Base-by-base conservation (phyloP, 2,797 vertebrate genomes). In the Mormyrops attenuatus region DNA sequence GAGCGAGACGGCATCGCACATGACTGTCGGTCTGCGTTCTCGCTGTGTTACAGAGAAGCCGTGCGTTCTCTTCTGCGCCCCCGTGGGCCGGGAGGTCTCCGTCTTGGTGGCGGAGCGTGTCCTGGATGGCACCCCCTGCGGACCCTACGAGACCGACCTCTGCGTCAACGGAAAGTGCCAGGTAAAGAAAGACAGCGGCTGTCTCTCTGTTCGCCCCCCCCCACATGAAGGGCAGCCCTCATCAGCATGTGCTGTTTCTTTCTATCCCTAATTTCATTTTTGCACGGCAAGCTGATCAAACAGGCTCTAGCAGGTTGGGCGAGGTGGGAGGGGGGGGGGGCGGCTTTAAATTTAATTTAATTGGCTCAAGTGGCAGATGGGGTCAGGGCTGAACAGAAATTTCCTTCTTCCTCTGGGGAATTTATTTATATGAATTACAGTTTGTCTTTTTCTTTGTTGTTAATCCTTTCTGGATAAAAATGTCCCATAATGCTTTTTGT, bases 151-250 rank as follows among this genome's bases (percentile, higher is more conserved):
- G 94, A 95, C 95, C 0, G 98, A 99, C 93, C 96, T 99, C 92
- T 99, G 98, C 92, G 97, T 99, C 49, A 97, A 97, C 26, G 98
- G 98, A 93, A 97, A 95, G 92, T 99, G 98, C 95, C 97, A 99
- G 98, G 98, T 99, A 94, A 90, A 90, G 92, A 44, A 7, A 9
- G 1, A 7, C 4, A 3, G 13, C 8, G 38, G 26, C 66, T 5
- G 26, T 11, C 20, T n/a, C n/a, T 7, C 5, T 15, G n/a, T 11
- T 73, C 1, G 8, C 2, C 22, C 88, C 15, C 15, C n/a, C 85
- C 38, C 34, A 63, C 34, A 17, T 3, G 44, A 41, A n/a, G 87
- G 44, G 13, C 20, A 4, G 8, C 87, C 17, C 38, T 17, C 50
- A 49, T 41, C 44, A 7, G 49, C 50, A 11, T 44, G n/a, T 41